Base-by-base conservation (phyloP, 2,797 vertebrate genomes). In the Falco naumanni region DNA sequence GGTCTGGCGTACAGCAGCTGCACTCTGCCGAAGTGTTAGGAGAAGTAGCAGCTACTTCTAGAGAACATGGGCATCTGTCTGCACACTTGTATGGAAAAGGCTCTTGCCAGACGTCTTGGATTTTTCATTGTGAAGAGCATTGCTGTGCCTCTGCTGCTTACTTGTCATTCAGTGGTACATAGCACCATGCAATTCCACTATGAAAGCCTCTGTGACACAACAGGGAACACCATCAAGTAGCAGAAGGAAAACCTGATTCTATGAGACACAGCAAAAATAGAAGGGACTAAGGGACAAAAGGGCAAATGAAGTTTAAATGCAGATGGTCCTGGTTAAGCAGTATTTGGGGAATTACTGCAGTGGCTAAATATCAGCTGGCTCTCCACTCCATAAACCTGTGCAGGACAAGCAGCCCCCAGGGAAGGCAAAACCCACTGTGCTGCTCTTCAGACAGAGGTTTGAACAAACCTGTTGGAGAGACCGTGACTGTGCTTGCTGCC, bases 401-500 rank as follows among this genome's bases (percentile, higher is more conserved):
- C 47, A 68, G 54, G 19, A 21, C n/a, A 50, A 70, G n/a, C 17
- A 57, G 78, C 47, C 41, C 54, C 22, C 28, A 9, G 5, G 20
- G 19, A 48, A n/a, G 12, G 33, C 5, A 74, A 61, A 56, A 56
- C 25, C 2, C 47, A 19, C 34, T 3, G 34, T 6, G 15, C 5
- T 18, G 21, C 51, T 37, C 61, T 17, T 45, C 60, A 26, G 19
- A 19, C 13, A 28, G 50, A 79, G 59, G 28, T 39, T 66, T 34
- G 79, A 68, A 97, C 96, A 71, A 94, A 97, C 97, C 97, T 97
- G 97, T 12, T 97, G 97, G 88, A 97, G 97, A 59, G 97, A 83
- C 20, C 97, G 97, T n/a, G 97, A 17, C 93, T 98, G 98, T 24
- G 93, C 95, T 54, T 98, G 98, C 59, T 98, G 97, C 77, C 94